Evolutionary conservation across 2,888 invertebrate genomes (phyloP), one percentile per base, ranked within the genome.

Genomic region (Willowsia nigromaculata): DNA sequence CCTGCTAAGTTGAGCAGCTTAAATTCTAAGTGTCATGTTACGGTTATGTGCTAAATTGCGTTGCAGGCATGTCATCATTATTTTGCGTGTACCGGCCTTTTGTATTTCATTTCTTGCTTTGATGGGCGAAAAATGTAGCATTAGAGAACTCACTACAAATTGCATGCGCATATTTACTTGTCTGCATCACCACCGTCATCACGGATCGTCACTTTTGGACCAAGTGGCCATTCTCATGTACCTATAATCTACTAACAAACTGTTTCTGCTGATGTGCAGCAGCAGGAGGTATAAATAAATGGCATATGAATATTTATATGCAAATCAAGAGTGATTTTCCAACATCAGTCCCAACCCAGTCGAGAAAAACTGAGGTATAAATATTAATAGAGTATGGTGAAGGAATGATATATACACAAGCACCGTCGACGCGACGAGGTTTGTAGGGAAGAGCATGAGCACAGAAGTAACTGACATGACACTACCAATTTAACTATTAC

Each of bases 241-340:
- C n/a, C n/a, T n/a, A n/a, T n/a, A n/a, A n/a, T 62, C 15, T 30
- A 30, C 62, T 62, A 22, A 7, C 11, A 30, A 25, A 74, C 68
- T 33, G 37, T 18, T 33, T n/a, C 13, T 15, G 27, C 30, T 47
- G 47, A n/a, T 43, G 27, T 47, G 74, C 47, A 74, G 15, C 74
- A 74, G 74, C 74, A 74, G 74, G 74, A 74, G 74, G 74, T 40
- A 71, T 33, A 76, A 56, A 30, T 76, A 85, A 76, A 74, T 76
- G 62, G 50, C 47, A 85, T 82, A 76, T 83, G 88, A 88, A 88
- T 88, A 88, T 88, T 88, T 83, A 88, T 88, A 83, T 88, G 83
- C 82, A 88, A 88, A 87, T 87, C 81, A 82, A 81, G 76, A 81
- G 53, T 82, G 88, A 82, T 71, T 88, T 82, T 88, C 87, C 59